Evolutionary conservation across 2,888 invertebrate genomes (phyloP).

Genomic region (Drosophila rubida): DNA sequence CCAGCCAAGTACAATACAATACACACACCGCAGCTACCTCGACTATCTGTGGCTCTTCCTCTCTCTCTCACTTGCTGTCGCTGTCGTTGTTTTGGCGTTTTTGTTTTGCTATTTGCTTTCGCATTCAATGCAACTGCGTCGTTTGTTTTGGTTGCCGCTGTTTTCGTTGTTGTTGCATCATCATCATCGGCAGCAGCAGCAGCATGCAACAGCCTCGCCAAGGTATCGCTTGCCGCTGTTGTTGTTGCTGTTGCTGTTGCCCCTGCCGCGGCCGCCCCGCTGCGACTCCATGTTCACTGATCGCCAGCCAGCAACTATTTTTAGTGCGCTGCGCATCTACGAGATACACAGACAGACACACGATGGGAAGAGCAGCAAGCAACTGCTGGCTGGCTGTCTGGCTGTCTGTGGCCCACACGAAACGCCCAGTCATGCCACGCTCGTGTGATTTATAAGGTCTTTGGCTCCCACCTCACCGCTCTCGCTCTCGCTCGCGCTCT

Average conservation of each 20-base stretch:
- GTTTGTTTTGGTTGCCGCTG: constrained; percentile 35
- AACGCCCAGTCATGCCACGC: constrained; percentile 78
- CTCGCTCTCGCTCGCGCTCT: constrained; percentile 27
- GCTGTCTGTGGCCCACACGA: constrained; percentile 47
- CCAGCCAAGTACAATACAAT: constrained; percentile 24
- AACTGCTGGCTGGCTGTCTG: constrained; percentile 8
- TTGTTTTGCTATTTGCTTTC: constrained; percentile 68
- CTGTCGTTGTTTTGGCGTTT: constrained; percentile 32
- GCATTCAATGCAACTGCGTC: constrained; percentile 58
- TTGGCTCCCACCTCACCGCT: constrained; percentile 58
- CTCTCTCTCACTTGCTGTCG: too few relatives aligned
- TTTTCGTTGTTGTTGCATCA: constrained; percentile 67
- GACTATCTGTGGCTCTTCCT: not conserved
- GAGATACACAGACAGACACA: constrained; percentile 40
- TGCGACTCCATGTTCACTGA: constrained; percentile 24
- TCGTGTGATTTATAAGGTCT: constrained; percentile 81
- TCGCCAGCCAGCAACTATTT: constrained; percentile 60
- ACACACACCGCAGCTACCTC: not conserved
- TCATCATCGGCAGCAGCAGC: constrained; percentile 59
- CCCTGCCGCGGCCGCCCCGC: too few relatives aligned
- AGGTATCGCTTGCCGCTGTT: constrained; percentile 42
- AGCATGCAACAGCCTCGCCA: constrained; percentile 42
- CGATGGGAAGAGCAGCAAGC: not conserved
- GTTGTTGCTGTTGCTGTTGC: constrained; percentile 8
- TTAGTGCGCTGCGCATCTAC: constrained; percentile 64